These are phyloP conservation scores for Campylomormyrus numenius DNA, from an alignment of 2,113 vertebrate genomes.

Conservation along the genomic window DNA sequence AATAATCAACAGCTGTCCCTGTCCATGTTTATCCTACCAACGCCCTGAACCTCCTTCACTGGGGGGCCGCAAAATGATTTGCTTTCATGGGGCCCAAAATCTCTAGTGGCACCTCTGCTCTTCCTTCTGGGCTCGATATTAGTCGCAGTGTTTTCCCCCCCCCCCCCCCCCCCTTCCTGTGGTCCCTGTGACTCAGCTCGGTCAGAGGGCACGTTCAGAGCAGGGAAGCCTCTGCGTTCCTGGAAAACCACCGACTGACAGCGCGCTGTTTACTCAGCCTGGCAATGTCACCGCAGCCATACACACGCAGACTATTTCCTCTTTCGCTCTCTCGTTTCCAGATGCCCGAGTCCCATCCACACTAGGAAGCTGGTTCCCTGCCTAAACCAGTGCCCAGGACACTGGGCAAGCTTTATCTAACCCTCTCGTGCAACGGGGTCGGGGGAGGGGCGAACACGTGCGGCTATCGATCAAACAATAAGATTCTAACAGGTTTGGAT, in stretches of 20 bases:
- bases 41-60: background rate
- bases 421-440: background rate
- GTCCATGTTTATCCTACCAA: background rate
- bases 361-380: background rate
- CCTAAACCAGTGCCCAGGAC: background rate
- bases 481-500: too few species aligned
- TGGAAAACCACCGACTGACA: background rate
- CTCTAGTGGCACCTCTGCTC: background rate
- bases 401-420: background rate
- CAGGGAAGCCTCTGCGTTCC: background rate
- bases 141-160: background rate
- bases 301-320: background rate
- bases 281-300: background rate
- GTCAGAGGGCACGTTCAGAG: background rate
- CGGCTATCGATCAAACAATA: background rate
- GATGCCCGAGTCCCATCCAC: background rate
- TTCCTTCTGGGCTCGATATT: background rate
- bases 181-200: background rate
- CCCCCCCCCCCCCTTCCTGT: background rate
- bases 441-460: background rate
- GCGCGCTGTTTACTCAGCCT: background rate
- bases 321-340: background rate
- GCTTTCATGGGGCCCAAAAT: background rate
- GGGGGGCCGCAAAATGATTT: background rate
- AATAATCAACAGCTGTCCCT: background rate